Evolutionary conservation across 2,113 vertebrate genomes (phyloP), one percentile per base, ranked within the genome.

Genomic region (Tonatia bakeri): DNA sequence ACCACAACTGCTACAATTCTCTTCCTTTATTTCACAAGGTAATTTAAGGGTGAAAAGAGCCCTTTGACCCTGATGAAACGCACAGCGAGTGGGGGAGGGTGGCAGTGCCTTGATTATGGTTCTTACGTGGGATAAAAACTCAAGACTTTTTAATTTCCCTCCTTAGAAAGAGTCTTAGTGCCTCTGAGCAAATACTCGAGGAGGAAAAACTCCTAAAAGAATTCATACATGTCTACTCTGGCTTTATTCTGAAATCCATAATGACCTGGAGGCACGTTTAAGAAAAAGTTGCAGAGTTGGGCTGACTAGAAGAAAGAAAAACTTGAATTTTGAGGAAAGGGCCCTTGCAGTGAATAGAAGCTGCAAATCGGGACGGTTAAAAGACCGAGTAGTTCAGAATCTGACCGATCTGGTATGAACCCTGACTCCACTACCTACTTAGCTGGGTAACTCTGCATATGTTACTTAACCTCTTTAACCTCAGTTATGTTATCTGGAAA

Each of bases 191-290:
- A 93, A 83, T 17, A 3, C 20, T 67, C 90, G 76, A 47, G 33
- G 83, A 92, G 24, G 20, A 70, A 64, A 94, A 91, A 73, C 9
- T 93, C 76, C 93, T 82, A 85, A 70, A 96, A 86, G 54, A 61
- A 94, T 75, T 50, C 80, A 83, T 91, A 83, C 7, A 36, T 28
- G 36, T 45, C 36, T 83, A 43, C 33, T 83, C 47, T 69, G 67
- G 11, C 36, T 92, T 96, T 6, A 19, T 77, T 33, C 75, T 75
- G 61, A 95, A 96, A 90, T 82, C 92, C 88, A n/a, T 85, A 50
- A 24, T 80, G 9, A 69, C 72, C 54, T 28, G 20, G 38, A 94
- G 84, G 54, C 33, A 84, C 4, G 56, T 64, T 87, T 76, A 87
- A 94, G 80, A 80, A 10, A 52, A 59, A 76, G 24, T 45, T 59